Percentiles rank a stretch among this genome's conserved stretches.
Evolutionary conservation across 2,113 vertebrate genomes (phyloP).

Genomic region (Helogale parvula): DNA sequence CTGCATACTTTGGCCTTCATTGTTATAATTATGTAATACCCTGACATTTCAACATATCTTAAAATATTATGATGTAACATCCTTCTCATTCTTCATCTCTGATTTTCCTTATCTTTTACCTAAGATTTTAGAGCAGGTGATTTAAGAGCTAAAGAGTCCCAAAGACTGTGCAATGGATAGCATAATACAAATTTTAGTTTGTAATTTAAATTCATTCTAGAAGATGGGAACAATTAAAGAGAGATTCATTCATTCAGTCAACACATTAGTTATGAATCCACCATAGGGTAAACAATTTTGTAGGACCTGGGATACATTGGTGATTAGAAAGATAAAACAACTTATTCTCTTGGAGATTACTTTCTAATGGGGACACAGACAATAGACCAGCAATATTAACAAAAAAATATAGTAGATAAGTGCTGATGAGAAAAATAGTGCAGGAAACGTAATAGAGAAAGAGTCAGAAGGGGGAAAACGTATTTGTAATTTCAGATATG

Average conservation of each 20-base stretch:
- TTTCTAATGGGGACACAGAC: not conserved
- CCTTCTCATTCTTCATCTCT: not conserved
- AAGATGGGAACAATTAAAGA: not conserved
- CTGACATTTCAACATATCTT: not conserved
- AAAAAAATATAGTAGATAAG: not conserved
- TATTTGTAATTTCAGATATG: not conserved
- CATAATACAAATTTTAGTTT: not conserved
- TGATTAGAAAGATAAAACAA: not conserved
- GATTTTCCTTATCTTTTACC: conserved; percentile 10
- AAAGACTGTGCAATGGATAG: not conserved
- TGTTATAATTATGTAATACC: not conserved
- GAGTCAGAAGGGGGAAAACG: not conserved
- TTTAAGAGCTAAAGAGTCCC: not conserved
- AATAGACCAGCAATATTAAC: not conserved
- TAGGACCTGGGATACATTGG: not conserved
- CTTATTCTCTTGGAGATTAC: not conserved
- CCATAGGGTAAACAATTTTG: not conserved
- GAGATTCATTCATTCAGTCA: not conserved
- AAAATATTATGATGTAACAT: not conserved
- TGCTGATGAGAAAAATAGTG: not conserved
- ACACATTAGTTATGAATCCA: not conserved
- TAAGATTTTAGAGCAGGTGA: not conserved
- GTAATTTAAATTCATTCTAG: not conserved
- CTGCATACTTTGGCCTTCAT: not conserved
- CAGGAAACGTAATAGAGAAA: not conserved